Conservation (phyloP, 2,113 vertebrate species). For the Perca schrenkii region DNA sequence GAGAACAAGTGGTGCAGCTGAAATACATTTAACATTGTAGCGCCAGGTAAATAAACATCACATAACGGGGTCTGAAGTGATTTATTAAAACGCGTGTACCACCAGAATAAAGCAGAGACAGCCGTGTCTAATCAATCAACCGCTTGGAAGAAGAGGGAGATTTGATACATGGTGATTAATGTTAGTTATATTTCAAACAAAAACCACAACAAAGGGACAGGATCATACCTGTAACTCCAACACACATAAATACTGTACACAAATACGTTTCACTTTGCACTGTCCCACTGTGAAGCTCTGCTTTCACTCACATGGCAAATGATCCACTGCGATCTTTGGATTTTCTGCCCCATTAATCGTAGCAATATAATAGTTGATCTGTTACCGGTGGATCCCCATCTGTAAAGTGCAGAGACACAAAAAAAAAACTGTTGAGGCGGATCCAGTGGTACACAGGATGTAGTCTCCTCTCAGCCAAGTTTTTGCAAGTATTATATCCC, state of each 20-base stretch:
- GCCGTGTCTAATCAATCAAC: background rate
- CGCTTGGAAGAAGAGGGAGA: slow-evolving; percentile 7
- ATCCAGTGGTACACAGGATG: background rate
- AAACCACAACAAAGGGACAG: slow-evolving; percentile 14
- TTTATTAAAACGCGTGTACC: background rate
- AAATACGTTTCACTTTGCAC: background rate
- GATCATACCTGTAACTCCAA: background rate
- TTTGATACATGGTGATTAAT: slow-evolving; percentile 21
- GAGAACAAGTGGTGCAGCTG: slow-evolving; percentile 20
- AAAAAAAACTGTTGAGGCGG: background rate
- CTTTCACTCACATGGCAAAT: slow-evolving; percentile 27
- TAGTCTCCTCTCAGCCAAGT: background rate
- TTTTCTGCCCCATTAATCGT: slow-evolving; percentile 57
- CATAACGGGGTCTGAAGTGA: slow-evolving; percentile 1
- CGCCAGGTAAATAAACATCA: slow-evolving; percentile 38
- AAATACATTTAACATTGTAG: background rate
- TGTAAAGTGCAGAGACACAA: slow-evolving; percentile 35
- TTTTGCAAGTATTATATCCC: background rate
- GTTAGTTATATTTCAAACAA: background rate
- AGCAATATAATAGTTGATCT: slow-evolving; percentile 25
- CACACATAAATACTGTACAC: background rate
- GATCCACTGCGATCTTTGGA: slow-evolving; percentile 15
- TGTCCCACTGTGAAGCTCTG: slow-evolving; percentile 12
- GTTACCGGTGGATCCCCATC: slow-evolving; percentile 42
- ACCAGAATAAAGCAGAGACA: slow-evolving; percentile 1